A percentile compares a stretch with the other conserved stretches of the same genome.
Conservation (phyloP, 2,888 invertebrate species). For the Cephus sareptanus region DNA sequence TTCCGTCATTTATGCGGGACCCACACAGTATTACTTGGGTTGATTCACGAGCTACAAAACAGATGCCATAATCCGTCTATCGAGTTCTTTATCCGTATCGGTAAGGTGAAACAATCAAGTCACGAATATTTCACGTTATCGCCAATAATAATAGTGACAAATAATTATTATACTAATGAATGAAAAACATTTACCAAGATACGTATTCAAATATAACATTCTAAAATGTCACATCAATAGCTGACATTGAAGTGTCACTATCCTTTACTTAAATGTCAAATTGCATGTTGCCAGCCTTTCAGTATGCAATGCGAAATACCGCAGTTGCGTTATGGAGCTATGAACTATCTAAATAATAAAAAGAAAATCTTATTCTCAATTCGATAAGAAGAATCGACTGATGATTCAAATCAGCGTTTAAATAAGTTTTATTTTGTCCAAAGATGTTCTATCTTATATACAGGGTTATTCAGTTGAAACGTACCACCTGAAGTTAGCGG, state of each 20-base stretch:
- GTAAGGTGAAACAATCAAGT: not conserved
- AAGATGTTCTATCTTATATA: not conserved
- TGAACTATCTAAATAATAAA: not conserved
- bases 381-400: no score
- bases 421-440: no score
- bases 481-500: no score
- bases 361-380: not conserved
- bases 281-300: not conserved
- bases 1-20: slow-evolving; percentile 3
- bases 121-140: not conserved
- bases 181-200: not conserved
- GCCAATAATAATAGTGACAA: not conserved
- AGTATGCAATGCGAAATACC: not conserved
- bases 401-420: no score
- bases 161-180: not conserved
- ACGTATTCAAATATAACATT: not conserved
- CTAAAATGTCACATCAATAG: not conserved
- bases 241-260: not conserved
- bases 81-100: not conserved
- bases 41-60: not conserved
- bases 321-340: not conserved
- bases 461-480: no score
- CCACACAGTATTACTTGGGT: not conserved
- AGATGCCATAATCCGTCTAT: not conserved
- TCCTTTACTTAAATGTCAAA: not conserved